These are phyloP conservation scores for Molossus alvarezi DNA, from an alignment of 2,797 vertebrate species.

Conservation along the genomic window DNA sequence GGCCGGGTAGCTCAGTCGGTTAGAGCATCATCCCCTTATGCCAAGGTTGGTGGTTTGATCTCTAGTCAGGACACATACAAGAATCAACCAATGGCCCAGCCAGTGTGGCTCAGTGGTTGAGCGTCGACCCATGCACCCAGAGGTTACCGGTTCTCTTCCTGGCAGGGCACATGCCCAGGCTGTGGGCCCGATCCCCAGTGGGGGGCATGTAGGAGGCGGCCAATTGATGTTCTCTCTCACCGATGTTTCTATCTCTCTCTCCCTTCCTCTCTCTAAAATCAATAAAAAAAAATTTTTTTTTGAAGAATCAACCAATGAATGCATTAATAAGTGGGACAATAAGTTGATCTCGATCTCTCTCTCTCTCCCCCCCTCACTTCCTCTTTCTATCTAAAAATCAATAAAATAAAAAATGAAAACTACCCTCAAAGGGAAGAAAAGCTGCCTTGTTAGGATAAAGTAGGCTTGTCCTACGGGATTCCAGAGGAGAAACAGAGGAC, in stretches of 20 bases:
- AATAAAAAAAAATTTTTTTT: too few relatives aligned
- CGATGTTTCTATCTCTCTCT: too few relatives aligned
- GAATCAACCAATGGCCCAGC: not conserved
- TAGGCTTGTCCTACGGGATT: slow-evolving; percentile 15
- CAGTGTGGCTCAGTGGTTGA: too few relatives aligned
- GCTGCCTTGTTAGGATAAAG: slow-evolving; percentile 36
- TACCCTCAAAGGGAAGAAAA: slow-evolving; percentile 6
- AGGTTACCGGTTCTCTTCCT: too few relatives aligned
- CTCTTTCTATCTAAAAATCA: not conserved
- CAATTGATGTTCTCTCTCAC: too few relatives aligned
- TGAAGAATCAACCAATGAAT: not conserved
- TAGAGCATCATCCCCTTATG: fast-evolving
- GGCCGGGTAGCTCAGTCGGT: not conserved
- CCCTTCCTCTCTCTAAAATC: too few relatives aligned
- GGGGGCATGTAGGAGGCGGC: too few relatives aligned
- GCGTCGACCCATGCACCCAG: too few relatives aligned
- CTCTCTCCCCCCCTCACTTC: not conserved
- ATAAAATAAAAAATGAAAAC: not conserved
- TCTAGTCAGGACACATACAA: not conserved
- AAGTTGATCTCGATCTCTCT: not conserved
- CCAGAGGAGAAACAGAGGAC: not conserved
- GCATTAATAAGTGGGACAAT: not conserved
- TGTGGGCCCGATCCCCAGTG: too few relatives aligned
- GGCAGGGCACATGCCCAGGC: too few relatives aligned
- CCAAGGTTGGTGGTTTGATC: not conserved